Evolutionary conservation across 2,797 vertebrate genomes (phyloP).

Genomic region (Clarias pachynema): DNA sequence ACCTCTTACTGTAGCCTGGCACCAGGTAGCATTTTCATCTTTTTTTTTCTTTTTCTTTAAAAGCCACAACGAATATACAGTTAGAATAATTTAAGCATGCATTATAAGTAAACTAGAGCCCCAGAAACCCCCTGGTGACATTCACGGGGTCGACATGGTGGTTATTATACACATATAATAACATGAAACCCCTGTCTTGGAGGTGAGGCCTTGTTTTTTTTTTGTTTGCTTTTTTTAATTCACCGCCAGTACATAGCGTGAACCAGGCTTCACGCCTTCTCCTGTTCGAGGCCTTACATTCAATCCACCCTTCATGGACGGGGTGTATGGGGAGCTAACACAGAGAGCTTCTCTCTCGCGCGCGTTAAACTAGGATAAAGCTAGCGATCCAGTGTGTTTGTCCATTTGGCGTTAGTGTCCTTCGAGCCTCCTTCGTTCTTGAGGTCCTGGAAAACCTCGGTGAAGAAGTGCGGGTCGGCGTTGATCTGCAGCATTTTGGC

Average conservation of each 20-base stretch:
- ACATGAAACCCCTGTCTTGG: conserved; percentile 53
- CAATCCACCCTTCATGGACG: conserved; percentile 48
- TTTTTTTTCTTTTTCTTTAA: conserved; percentile 40
- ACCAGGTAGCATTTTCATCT: conserved; percentile 44
- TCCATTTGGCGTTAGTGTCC: conserved; percentile 75
- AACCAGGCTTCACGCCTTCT: conserved; percentile 40
- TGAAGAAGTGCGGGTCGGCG: conserved; percentile 91
- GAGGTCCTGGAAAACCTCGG: conserved; percentile 92
- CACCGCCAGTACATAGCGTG: conserved; percentile 49
- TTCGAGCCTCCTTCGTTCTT: conserved; percentile 83
- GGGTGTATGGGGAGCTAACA: conserved; percentile 45
- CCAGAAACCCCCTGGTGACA: conserved; percentile 52
- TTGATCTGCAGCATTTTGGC: conserved; percentile 89
- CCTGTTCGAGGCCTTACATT: conserved; percentile 53
- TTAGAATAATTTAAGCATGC: conserved; percentile 67
- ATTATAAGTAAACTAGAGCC: conserved; percentile 59
- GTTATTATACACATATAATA: conserved; percentile 60
- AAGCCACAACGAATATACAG: conserved; percentile 64
- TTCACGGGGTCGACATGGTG: conserved; percentile 63
- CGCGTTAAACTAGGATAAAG: conserved; percentile 18
- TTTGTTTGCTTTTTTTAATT: conserved; percentile 30
- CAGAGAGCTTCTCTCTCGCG: conserved; percentile 45
- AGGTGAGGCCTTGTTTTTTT: conserved; percentile 52
- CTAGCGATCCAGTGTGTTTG: conserved; percentile 86
- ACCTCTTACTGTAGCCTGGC: conserved; percentile 56